Percentiles rank a stretch among this genome's conserved stretches.
Evolutionary conservation across 2,113 vertebrate genomes (phyloP).

Genomic region (Perca fluviatilis): DNA sequence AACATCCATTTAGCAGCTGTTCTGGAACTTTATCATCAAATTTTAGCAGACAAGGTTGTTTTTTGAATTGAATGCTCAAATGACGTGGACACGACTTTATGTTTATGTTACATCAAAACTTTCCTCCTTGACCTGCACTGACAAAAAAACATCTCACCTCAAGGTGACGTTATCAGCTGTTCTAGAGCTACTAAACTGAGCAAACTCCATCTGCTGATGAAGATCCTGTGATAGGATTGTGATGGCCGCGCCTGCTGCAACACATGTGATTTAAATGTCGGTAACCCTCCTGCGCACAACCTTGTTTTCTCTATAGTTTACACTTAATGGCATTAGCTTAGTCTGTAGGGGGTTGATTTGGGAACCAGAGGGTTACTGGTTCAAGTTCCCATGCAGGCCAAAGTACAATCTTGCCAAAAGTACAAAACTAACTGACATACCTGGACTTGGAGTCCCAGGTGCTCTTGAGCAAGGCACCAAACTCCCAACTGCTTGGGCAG

Average conservation of each 20-base stretch:
- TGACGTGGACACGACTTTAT: background rate
- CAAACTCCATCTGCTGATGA: background rate
- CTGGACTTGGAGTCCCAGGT: too few relatives aligned
- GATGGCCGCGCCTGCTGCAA: background rate
- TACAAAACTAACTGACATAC: too few relatives aligned
- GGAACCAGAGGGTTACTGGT: too few relatives aligned
- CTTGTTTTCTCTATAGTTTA: background rate
- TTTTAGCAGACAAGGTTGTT: background rate
- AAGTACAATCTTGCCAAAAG: too few relatives aligned
- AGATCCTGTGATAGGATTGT: background rate
- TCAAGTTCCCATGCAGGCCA: too few relatives aligned
- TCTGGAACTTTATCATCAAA: background rate
- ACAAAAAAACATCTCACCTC: background rate
- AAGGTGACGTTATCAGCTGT: background rate
- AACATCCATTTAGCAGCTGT: background rate
- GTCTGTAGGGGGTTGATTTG: too few relatives aligned
- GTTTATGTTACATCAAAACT: too few relatives aligned
- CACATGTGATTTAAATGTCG: background rate
- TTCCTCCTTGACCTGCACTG: background rate
- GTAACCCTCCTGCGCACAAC: background rate
- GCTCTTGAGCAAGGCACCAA: too few relatives aligned
- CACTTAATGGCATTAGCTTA: background rate
- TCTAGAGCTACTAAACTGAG: background rate
- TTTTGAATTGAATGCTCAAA: background rate
- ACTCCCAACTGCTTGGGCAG: too few relatives aligned